Evolutionary conservation across 2,888 invertebrate species (phyloP).

Genomic region (Temnothorax unifasciatus): DNA sequence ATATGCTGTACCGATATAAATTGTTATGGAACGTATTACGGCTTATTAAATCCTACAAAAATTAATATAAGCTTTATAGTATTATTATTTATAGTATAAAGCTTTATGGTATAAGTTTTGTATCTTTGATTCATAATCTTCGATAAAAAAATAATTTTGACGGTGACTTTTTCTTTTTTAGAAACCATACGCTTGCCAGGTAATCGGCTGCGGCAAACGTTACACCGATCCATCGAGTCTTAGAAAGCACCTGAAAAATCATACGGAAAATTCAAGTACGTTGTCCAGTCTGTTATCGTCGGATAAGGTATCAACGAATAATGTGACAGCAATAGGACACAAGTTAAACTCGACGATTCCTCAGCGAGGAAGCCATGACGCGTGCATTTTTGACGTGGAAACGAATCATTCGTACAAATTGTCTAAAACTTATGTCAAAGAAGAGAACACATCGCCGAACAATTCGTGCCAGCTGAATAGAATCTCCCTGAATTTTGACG

Average conservation of each 20-base stretch:
- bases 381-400: constrained; percentile 39
- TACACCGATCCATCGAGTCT: constrained; percentile 98
- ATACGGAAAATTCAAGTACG: constrained; percentile 83
- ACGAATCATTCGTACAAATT: constrained; percentile 72
- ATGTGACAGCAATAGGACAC: constrained; percentile 35
- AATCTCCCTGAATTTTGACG: constrained; percentile 75
- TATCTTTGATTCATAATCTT: not conserved
- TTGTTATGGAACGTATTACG: not conserved
- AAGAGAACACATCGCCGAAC: constrained; percentile 70
- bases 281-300: constrained; percentile 55
- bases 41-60: not conserved
- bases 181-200: constrained; percentile 97
- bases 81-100: not conserved
- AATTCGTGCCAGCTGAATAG: constrained; percentile 70
- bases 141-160: not conserved
- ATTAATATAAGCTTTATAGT: not conserved
- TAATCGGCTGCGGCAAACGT: constrained; percentile 94
- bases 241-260: constrained; percentile 96
- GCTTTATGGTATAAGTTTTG: not conserved
- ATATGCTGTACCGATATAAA: not conserved
- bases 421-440: constrained; percentile 64
- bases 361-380: constrained; percentile 57
- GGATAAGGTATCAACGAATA: constrained; percentile 53
- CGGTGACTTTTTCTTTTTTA: constrained; percentile 83
- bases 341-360: constrained; percentile 49